phyloP scores from a whole-genome alignment of 2,888 invertebrate genomes.

The Buathra laborator region DNA sequence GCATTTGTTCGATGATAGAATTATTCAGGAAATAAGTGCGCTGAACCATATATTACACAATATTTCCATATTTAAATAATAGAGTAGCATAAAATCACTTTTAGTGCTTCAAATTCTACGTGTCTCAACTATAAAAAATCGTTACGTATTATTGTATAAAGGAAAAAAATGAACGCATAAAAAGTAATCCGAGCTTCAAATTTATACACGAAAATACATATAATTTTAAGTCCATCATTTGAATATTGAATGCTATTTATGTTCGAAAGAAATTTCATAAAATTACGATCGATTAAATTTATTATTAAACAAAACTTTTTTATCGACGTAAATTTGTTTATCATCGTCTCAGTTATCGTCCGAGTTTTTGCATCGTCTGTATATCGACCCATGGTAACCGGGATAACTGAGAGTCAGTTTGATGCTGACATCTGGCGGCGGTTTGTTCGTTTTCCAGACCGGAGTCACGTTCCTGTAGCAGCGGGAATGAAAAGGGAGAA shows the following conservation, averaged over 20 bases:
- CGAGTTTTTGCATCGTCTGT: not conserved
- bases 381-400: slow-evolving; percentile 46
- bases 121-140: not conserved
- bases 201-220: too few species aligned
- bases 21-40: slow-evolving; percentile 18
- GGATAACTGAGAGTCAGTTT: slow-evolving; percentile 52
- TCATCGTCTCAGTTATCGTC: slow-evolving; percentile 3
- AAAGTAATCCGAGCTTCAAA: too few species aligned
- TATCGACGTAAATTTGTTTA: slow-evolving; percentile 37
- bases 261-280: not conserved
- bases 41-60: not conserved
- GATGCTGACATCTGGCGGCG: slow-evolving; percentile 72
- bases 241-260: not conserved
- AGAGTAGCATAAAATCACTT: not conserved
- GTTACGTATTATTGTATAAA: too few species aligned
- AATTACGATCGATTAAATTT: not conserved
- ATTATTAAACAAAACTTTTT: not conserved
- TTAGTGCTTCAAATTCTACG: not conserved
- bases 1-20: not conserved
- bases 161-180: too few species aligned
- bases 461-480: slow-evolving; percentile 46
- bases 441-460: slow-evolving; percentile 39
- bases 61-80: too few species aligned
- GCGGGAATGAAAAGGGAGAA: not conserved
- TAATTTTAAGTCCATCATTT: not conserved